Conservation (phyloP, 1,140 invertebrate species). For the Pinna nobilis region DNA sequence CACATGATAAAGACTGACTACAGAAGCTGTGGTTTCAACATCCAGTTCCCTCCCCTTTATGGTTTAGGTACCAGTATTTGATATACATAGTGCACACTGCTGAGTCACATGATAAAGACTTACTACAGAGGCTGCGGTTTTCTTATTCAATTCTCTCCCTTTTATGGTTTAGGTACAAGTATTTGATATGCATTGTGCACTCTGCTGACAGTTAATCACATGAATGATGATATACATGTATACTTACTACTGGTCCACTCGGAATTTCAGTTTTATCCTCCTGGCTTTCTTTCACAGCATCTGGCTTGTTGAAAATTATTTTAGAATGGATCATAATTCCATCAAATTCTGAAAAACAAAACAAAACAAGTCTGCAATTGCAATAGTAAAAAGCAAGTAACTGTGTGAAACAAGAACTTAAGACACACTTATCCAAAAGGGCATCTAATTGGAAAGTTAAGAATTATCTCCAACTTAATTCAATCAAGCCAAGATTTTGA, state of each 20-base stretch:
- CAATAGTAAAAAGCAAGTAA: not conserved
- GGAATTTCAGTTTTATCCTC: slow-evolving; percentile 20
- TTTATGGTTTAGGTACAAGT: not conserved
- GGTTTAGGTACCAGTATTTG: too few species aligned
- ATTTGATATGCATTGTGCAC: not conserved
- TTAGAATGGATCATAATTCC: slow-evolving; percentile 44
- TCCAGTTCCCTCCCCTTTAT: too few species aligned
- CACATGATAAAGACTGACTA: too few species aligned
- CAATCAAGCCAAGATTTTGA: not conserved
- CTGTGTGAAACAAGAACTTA: not conserved
- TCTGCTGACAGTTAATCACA: not conserved
- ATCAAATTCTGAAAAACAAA: slow-evolving; percentile 49
- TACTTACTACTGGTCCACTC: slow-evolving; percentile 50
- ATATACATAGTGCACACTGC: not conserved
- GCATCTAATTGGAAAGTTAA: not conserved
- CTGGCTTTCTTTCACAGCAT: slow-evolving; percentile 12
- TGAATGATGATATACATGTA: not conserved
- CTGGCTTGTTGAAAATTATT: slow-evolving; percentile 46
- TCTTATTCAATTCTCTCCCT: not conserved
- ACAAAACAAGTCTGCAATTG: not conserved
- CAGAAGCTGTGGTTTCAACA: too few species aligned
- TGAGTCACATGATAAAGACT: not conserved
- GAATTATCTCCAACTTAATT: not conserved
- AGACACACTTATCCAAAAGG: not conserved
- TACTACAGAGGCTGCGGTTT: too few species aligned